These are phyloP conservation scores for Takifugu rubripes DNA, from an alignment of 2,797 vertebrate species.

Conservation along the genomic window DNA sequence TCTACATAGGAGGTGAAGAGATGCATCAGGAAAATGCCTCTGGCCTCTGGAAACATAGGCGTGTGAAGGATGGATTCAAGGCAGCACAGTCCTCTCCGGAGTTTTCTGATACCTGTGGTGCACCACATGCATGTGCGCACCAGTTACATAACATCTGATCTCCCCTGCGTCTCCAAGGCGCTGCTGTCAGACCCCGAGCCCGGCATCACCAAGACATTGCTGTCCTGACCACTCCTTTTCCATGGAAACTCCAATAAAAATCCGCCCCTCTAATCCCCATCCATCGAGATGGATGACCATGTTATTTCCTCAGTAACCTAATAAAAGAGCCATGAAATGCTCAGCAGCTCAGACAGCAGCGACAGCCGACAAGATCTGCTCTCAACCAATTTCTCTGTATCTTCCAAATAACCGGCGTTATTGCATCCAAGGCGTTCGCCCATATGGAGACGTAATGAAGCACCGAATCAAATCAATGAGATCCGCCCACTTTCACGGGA, in stretches of 20 bases:
- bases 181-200: constrained; percentile 33
- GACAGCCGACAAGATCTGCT: constrained; percentile 35
- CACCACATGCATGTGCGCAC: constrained; percentile 20
- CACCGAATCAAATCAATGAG: constrained; percentile 55
- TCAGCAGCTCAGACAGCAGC: constrained; percentile 28
- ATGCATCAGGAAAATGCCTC: constrained; percentile 56
- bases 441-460: constrained; percentile 52
- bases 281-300: constrained; percentile 44
- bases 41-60: constrained; percentile 25
- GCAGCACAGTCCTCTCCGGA: constrained; percentile 28
- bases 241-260: constrained; percentile 57
- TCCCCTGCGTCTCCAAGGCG: constrained; percentile 3
- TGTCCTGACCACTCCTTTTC: constrained; percentile 44
- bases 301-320: constrained; percentile 52
- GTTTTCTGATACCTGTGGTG: constrained; percentile 13
- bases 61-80: constrained; percentile 33
- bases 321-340: constrained; percentile 32
- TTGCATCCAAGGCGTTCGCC: constrained; percentile 40
- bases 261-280: constrained; percentile 20
- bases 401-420: constrained; percentile 56
- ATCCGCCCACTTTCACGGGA: constrained; percentile 55
- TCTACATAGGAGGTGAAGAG: constrained; percentile 51
- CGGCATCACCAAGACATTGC: constrained; percentile 32
- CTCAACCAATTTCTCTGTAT: constrained; percentile 42
- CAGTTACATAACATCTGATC: constrained; percentile 46